Evolutionary conservation across 2,888 invertebrate species (phyloP).

Genomic region (Pilophorus perplexus): DNA sequence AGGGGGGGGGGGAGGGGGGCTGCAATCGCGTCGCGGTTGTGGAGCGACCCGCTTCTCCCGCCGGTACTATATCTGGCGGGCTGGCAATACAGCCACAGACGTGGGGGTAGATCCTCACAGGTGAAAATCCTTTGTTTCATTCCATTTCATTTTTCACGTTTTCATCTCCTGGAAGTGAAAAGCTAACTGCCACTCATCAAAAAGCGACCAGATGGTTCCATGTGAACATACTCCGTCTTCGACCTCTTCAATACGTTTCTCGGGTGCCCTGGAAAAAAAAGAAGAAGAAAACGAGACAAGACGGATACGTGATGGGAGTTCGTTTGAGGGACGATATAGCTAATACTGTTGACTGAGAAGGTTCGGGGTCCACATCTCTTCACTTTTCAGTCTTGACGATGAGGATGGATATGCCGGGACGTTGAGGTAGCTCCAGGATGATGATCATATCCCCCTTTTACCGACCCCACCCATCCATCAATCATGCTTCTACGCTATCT

Average conservation of each 20-base stretch:
- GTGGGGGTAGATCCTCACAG: too few relatives aligned
- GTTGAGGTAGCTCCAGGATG: background rate
- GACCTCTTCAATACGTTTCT: background rate
- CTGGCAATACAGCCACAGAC: too few relatives aligned
- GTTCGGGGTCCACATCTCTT: slow-evolving; percentile 6
- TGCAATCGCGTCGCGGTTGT: too few relatives aligned
- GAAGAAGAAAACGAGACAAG: background rate
- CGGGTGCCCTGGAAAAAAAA: too few relatives aligned
- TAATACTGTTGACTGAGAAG: slow-evolving; percentile 8
- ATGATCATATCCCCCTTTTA: slow-evolving; percentile 16
- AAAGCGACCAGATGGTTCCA: too few relatives aligned
- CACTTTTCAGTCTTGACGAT: background rate
- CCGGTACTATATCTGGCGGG: too few relatives aligned
- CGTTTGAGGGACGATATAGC: background rate
- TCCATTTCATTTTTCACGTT: too few relatives aligned
- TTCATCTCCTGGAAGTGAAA: too few relatives aligned
- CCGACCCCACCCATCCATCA: slow-evolving; percentile 9
- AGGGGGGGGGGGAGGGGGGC: too few relatives aligned
- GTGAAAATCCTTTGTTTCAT: too few relatives aligned
- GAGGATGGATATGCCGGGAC: background rate
- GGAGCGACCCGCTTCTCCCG: too few relatives aligned
- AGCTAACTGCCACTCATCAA: too few relatives aligned
- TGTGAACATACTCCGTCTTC: background rate
- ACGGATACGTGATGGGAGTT: background rate
- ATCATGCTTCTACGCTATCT: slow-evolving; percentile 7